phyloP scores from a whole-genome alignment of 2,888 invertebrate species.

The Tipula vernalis region DNA sequence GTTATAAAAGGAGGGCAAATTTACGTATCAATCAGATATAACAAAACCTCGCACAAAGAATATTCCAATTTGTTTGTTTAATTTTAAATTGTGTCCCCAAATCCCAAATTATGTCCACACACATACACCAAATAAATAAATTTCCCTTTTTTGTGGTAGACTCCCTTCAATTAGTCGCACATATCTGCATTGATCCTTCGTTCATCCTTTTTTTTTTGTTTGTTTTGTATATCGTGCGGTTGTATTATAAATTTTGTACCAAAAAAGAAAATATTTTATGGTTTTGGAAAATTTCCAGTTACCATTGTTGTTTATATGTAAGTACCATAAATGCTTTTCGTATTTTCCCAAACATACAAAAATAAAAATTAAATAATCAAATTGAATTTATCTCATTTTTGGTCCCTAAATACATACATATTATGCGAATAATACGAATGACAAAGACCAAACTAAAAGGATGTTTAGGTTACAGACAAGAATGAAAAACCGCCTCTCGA shows the following conservation, averaged over 20 bases:
- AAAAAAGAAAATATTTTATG: not conserved
- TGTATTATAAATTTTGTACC: not conserved
- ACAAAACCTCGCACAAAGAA: no score
- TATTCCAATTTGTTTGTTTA: no score
- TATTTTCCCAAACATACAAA: not conserved
- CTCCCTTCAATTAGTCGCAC: not conserved
- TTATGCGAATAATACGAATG: not conserved
- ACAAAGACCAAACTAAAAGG: not conserved
- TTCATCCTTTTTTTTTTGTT: not conserved
- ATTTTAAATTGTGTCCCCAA: not conserved
- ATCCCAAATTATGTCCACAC: not conserved
- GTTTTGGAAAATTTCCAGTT: not conserved
- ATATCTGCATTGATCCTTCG: not conserved
- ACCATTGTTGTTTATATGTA: not conserved
- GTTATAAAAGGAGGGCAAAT: no score
- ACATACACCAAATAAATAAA: not conserved
- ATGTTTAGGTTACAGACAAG: not conserved
- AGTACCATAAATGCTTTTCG: not conserved
- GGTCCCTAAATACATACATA: not conserved
- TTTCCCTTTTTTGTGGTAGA: not conserved
- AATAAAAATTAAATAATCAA: not conserved
- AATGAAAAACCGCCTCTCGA: no score
- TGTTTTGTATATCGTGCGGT: not conserved
- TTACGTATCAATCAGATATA: no score
- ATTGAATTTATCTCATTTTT: not conserved